Evolutionary conservation across 2,888 invertebrate species (phyloP).

Genomic region (Cactoblastis cactorum): DNA sequence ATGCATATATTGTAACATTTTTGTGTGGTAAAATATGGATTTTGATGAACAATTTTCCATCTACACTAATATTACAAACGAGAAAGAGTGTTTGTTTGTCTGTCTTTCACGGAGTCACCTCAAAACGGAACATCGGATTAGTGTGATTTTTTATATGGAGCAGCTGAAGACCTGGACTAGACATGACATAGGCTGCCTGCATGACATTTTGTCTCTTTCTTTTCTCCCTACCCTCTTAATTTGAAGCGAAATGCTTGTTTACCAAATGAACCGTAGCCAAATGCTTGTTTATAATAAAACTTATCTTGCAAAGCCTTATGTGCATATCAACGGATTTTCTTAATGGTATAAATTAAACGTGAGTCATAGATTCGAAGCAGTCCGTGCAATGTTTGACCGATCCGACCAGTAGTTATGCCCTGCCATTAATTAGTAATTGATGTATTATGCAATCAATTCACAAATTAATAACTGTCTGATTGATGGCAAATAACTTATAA

Average conservation of each 20-base stretch:
- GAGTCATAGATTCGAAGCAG: not conserved
- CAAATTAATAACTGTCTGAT: not conserved
- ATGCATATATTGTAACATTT: not conserved
- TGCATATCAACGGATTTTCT: not conserved
- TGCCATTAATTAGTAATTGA: constrained; percentile 26
- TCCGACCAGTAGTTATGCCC: constrained; percentile 23
- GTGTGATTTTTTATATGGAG: too few relatives aligned
- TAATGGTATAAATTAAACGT: not conserved
- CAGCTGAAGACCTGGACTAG: too few relatives aligned
- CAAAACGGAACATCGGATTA: too few relatives aligned
- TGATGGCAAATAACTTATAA: not conserved
- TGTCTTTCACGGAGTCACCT: too few relatives aligned
- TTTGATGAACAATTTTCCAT: not conserved
- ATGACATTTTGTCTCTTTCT: too few relatives aligned
- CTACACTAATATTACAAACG: not conserved
- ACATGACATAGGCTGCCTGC: too few relatives aligned
- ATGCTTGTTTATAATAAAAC: too few relatives aligned
- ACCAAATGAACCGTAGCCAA: too few relatives aligned
- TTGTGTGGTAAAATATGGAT: not conserved
- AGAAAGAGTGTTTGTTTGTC: too few relatives aligned
- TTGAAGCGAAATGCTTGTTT: too few relatives aligned
- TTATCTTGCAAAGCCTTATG: not conserved
- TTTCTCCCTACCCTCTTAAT: too few relatives aligned
- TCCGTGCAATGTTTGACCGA: not conserved
- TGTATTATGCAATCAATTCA: not conserved